Percentiles rank a stretch among this genome's conserved stretches.
phyloP scores from a whole-genome alignment of 23 tunicate species.

The Halocynthia roretzi region DNA sequence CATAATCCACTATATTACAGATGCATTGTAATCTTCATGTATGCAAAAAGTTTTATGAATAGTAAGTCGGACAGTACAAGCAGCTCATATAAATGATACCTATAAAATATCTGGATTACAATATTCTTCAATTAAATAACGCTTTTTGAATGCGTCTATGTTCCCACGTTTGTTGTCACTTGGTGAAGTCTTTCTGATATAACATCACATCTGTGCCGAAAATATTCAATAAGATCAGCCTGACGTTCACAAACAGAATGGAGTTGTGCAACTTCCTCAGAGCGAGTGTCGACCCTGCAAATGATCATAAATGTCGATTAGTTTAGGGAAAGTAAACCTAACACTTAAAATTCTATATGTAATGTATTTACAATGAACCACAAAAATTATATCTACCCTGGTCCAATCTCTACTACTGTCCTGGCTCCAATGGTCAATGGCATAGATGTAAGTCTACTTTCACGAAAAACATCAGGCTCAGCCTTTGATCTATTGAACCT shows the following conservation, averaged over 20 bases:
- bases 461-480: slow-evolving; percentile 17
- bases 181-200: slow-evolving; percentile 8
- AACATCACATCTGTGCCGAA: slow-evolving; percentile 15
- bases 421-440: slow-evolving; percentile 9
- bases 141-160: too few relatives aligned
- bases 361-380: not conserved
- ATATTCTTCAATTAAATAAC: too few relatives aligned
- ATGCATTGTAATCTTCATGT: too few relatives aligned
- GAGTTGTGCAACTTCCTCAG: slow-evolving; percentile 8
- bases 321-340: too few relatives aligned
- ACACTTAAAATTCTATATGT: too few relatives aligned
- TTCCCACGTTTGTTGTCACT: not conserved
- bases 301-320: not conserved
- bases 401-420: slow-evolving; percentile 8
- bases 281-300: not conserved
- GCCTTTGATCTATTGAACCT: slow-evolving; percentile 13
- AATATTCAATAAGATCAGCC: slow-evolving; percentile 14
- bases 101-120: too few relatives aligned
- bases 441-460: slow-evolving; percentile 7
- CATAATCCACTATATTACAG: too few relatives aligned
- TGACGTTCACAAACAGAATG: slow-evolving; percentile 23
- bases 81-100: not conserved
- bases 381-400: slow-evolving; percentile 4
- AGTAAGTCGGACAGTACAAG: not conserved
- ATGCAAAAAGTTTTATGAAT: too few relatives aligned